Evolutionary conservation across 2,888 invertebrate genomes (phyloP).

Genomic region (Candidula unifasciata): DNA sequence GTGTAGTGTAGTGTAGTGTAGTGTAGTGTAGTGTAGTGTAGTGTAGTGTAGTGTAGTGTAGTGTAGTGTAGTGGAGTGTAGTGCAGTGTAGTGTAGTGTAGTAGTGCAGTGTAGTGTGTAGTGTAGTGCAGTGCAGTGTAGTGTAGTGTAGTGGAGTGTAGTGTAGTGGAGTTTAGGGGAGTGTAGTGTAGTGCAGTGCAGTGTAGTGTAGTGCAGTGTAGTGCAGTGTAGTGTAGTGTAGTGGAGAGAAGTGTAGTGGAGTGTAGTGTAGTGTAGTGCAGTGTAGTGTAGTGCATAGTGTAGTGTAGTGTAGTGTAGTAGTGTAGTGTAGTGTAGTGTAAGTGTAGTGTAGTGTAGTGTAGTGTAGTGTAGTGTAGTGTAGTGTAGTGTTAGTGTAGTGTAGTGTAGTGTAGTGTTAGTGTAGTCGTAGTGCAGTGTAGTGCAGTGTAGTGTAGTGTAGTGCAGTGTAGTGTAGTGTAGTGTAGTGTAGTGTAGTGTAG

Average conservation of each 20-base stretch:
- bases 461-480: constrained; percentile 21
- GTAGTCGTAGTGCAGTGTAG: constrained; percentile 13
- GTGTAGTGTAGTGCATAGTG: constrained; percentile 37
- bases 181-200: constrained; percentile 36
- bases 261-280: constrained; percentile 31
- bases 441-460: constrained; percentile 16
- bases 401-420: constrained; percentile 25
- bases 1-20: constrained; percentile 4
- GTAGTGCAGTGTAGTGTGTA: constrained; percentile 17
- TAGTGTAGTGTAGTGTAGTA: constrained; percentile 38
- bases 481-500: constrained; percentile 31
- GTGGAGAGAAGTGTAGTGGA: constrained; percentile 29
- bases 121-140: constrained; percentile 37
- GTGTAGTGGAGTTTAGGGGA: constrained; percentile 26
- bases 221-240: constrained; percentile 27
- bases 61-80: not conserved
- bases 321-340: constrained; percentile 35
- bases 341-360: constrained; percentile 37
- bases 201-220: constrained; percentile 36
- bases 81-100: not conserved
- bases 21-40: constrained; percentile 2
- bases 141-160: constrained; percentile 31
- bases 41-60: constrained; percentile 4
- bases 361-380: constrained; percentile 26
- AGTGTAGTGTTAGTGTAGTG: constrained; percentile 25